Evolutionary conservation across 2,888 invertebrate genomes (phyloP).

Genomic region (Phengaris alcon): DNA sequence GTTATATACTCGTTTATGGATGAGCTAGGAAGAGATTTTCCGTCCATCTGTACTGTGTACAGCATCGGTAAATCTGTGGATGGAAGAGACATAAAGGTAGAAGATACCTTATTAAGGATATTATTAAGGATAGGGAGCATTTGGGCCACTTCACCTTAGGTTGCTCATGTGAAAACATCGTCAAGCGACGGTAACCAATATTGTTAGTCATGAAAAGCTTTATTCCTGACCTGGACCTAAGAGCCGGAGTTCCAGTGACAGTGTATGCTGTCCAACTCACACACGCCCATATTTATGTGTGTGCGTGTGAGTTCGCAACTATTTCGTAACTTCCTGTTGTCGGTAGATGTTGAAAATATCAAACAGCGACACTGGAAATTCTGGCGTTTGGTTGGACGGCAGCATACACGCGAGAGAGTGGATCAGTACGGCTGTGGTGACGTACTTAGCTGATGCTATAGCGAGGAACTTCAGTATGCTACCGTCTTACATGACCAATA

Average conservation of each 20-base stretch:
- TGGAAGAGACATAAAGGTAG: conserved; percentile 86
- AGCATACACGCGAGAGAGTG: conserved; percentile 95
- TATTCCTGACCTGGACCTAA: no score
- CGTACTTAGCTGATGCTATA: conserved; percentile 86
- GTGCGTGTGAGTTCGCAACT: no score
- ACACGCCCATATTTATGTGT: no score
- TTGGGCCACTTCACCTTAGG: no score
- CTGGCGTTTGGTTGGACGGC: conserved; percentile 86
- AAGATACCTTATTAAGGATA: no score
- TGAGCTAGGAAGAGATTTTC: conserved; percentile 86
- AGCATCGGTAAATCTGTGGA: conserved; percentile 88
- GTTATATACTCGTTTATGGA: conserved; percentile 89
- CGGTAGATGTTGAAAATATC: conserved; percentile 82
- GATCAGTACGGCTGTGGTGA: conserved; percentile 89
- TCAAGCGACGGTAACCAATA: no score
- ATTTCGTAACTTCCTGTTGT: not conserved
- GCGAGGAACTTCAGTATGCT: conserved; percentile 84
- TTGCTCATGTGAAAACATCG: not conserved
- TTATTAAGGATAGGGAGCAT: no score
- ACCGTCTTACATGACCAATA: conserved; percentile 84
- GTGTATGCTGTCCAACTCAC: no score
- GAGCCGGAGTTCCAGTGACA: no score
- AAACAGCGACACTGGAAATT: conserved; percentile 82
- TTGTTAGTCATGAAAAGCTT: no score
- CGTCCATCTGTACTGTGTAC: conserved; percentile 85